Evolutionary conservation across 1,140 invertebrate species (phyloP), one percentile per base, ranked within the genome.

Genomic region (Achroia grisella): DNA sequence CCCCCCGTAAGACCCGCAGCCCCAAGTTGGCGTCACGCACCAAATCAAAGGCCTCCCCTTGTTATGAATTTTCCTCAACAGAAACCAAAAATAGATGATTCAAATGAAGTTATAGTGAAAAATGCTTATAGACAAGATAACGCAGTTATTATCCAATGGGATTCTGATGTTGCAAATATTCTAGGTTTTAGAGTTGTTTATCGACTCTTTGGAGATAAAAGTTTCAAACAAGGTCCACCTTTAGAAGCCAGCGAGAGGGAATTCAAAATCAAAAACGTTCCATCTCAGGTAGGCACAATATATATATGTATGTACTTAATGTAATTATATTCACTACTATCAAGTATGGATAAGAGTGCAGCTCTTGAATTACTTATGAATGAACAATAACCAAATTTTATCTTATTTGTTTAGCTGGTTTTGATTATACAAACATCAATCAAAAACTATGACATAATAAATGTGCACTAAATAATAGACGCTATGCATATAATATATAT

Each of bases 191-290:
- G 95, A 39, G 94, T 97, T 6, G 93, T 97, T 6, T 97, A 97
- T 72, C 80, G 96, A 39, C 81, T 97, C 8, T 97, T 98, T 65
- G 96, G 95, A 0, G 95, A 97, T 57, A 92, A 93, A 57, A 93
- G 89, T 48, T 98, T 97, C 75, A 95, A 96, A 56, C 92, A 95
- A 67, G 95, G 94, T 0, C 94, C 94, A 11, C 93, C 94, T 0
- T 80, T 97, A 28, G 94, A 95, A 73, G 91, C 94, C 0, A 94
- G 92, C 49, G 94, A 96, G 78, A 84, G 94, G 54, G 94, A 97
- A 78, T 97, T 97, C 65, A 95, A 94, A 80, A 95, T 97, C 35
- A 96, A 95, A 81, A 96, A 96, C 70, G 94, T 97, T 39, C 95
- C 95, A 0, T 89, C 92, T 3, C 93, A 94, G 88, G 94, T 94